Conservation (phyloP, 1,140 invertebrate species). For the Panulirus ornatus region DNA sequence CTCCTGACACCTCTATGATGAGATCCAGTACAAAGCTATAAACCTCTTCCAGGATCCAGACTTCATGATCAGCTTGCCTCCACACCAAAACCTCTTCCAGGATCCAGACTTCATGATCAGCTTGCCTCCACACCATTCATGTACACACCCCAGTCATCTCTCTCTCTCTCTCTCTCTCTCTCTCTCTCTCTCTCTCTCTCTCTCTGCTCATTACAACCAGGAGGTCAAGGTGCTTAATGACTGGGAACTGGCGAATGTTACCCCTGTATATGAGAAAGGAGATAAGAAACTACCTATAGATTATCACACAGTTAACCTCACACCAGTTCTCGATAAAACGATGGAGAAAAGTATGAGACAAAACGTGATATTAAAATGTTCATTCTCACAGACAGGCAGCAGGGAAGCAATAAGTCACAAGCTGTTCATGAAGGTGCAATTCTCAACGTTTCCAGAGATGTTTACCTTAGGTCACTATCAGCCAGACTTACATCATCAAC, state of each 20-base stretch:
- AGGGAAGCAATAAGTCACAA: not conserved
- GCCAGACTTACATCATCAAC: too few relatives aligned
- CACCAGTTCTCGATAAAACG: not conserved
- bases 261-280: too few relatives aligned
- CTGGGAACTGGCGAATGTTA: not conserved
- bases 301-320: too few relatives aligned
- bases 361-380: not conserved
- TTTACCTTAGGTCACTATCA: too few relatives aligned
- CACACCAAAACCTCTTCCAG: too few relatives aligned
- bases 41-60: too few relatives aligned
- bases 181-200: constrained; percentile 12
- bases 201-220: too few relatives aligned
- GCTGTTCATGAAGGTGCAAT: not conserved
- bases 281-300: not conserved
- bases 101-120: too few relatives aligned
- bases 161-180: constrained; percentile 10
- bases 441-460: not conserved
- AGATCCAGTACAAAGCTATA: too few relatives aligned
- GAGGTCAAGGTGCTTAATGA: not conserved
- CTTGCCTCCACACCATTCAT: not conserved
- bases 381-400: not conserved
- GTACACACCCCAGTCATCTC: not conserved
- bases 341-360: too few relatives aligned
- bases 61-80: too few relatives aligned
- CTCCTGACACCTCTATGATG: too few relatives aligned